Evolutionary conservation across 2,888 invertebrate species (phyloP).

Genomic region (Hermaeophaga mercurialis): DNA sequence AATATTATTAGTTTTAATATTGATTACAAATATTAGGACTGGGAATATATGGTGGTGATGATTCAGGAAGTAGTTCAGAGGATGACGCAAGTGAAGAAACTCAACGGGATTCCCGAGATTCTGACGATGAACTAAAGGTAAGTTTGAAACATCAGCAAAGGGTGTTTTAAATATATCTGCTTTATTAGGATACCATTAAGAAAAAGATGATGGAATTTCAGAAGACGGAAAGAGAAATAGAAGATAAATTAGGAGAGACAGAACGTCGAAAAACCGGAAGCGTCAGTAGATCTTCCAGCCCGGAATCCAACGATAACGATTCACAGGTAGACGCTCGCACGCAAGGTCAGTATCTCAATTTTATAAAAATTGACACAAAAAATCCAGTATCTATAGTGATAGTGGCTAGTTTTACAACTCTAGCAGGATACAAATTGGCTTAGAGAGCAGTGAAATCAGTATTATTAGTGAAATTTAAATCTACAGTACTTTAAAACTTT

Average conservation of each 20-base stretch:
- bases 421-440: constrained; percentile 22
- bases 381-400: constrained; percentile 8
- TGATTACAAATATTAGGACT: constrained; percentile 64
- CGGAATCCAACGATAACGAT: constrained; percentile 57
- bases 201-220: constrained; percentile 72
- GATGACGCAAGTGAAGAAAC: constrained; percentile 55
- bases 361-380: constrained; percentile 5
- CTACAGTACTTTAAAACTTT: constrained; percentile 2
- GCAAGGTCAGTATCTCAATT: constrained; percentile 52
- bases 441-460: constrained; percentile 8
- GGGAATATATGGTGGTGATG: constrained; percentile 80
- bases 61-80: constrained; percentile 63
- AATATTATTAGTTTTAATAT: neutral
- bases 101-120: constrained; percentile 50
- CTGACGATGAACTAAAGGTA: constrained; percentile 77
- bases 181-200: constrained; percentile 58
- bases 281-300: constrained; percentile 51
- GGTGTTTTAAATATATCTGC: neutral
- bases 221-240: constrained; percentile 77
- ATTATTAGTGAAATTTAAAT: constrained; percentile 10
- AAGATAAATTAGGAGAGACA: constrained; percentile 69
- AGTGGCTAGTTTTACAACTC: constrained; percentile 7
- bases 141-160: constrained; percentile 12
- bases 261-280: constrained; percentile 61
- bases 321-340: constrained; percentile 56